These are phyloP conservation scores for Morpho deidamia DNA, from an alignment of 2,888 invertebrate species.

Conservation along the genomic window DNA sequence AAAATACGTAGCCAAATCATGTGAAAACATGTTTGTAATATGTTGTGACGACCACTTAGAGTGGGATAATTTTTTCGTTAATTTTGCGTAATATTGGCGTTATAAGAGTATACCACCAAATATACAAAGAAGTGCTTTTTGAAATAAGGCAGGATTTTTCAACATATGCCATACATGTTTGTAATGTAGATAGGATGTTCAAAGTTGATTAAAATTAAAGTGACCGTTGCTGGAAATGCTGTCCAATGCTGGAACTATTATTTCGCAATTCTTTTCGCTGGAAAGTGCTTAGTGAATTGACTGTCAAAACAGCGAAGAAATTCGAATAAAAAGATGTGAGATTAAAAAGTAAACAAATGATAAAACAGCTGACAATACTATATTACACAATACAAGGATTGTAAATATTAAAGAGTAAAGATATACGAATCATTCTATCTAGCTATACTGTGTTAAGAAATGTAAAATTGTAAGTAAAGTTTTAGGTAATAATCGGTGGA, in stretches of 20 bases:
- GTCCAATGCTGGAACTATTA: slow-evolving; percentile 5
- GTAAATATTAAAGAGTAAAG: slow-evolving; percentile 53
- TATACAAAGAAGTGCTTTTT: background rate
- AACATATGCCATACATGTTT: background rate
- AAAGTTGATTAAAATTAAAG: slow-evolving; percentile 15
- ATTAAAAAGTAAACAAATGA: slow-evolving; percentile 45
- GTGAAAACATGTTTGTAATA: too few species aligned
- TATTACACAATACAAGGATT: slow-evolving; percentile 49
- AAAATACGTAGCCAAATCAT: too few species aligned
- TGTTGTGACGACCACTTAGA: too few species aligned
- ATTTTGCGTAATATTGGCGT: too few species aligned
- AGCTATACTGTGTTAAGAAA: slow-evolving; percentile 53
- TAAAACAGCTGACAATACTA: slow-evolving; percentile 76
- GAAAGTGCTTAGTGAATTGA: slow-evolving; percentile 11
- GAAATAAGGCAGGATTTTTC: background rate
- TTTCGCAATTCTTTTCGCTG: slow-evolving; percentile 8
- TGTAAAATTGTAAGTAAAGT: slow-evolving; percentile 63
- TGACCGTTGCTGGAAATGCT: slow-evolving; percentile 1
- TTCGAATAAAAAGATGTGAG: slow-evolving; percentile 39
- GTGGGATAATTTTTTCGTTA: too few species aligned
- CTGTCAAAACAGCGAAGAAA: slow-evolving; percentile 5
- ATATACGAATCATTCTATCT: slow-evolving; percentile 70
- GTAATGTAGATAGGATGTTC: slow-evolving; percentile 26
- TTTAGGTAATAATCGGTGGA: slow-evolving; percentile 43
- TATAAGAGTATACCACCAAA: too few species aligned